Evolutionary conservation across 2,888 invertebrate genomes (phyloP).

Genomic region (Apoda limacodes): DNA sequence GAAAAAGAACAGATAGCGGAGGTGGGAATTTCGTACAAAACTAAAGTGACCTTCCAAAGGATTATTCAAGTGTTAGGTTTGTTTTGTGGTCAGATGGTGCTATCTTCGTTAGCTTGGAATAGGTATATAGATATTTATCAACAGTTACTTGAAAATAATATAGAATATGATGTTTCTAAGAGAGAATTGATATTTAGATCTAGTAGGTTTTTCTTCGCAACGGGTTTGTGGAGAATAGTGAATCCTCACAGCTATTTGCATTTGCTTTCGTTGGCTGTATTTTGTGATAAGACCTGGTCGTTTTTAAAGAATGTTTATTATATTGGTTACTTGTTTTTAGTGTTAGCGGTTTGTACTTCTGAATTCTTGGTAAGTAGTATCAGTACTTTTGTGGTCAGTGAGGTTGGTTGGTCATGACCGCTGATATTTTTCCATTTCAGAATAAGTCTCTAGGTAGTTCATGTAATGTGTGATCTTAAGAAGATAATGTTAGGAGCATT

Average conservation of each 20-base stretch:
- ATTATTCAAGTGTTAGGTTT: conserved; percentile 74
- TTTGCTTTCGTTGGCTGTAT: conserved; percentile 79
- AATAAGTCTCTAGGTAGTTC: no score
- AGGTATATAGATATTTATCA: conserved; percentile 85
- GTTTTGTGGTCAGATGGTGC: conserved; percentile 77
- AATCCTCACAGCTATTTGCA: conserved; percentile 85
- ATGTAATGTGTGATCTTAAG: no score
- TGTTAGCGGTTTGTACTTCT: conserved; percentile 75
- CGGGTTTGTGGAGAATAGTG: conserved; percentile 81
- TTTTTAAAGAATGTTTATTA: conserved; percentile 79
- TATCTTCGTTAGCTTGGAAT: conserved; percentile 87
- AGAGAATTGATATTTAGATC: conserved; percentile 75
- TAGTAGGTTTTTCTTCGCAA: conserved; percentile 78
- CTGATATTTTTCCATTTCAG: no score
- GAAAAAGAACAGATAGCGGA: conserved; percentile 54
- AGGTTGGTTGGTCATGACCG: no score
- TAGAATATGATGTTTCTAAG: conserved; percentile 56
- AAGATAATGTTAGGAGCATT: no score
- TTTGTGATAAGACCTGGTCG: conserved; percentile 85
- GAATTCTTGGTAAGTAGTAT: conserved; percentile 81
- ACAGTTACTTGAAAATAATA: conserved; percentile 76
- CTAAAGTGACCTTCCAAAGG: conserved; percentile 75
- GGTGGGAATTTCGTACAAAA: conserved; percentile 73
- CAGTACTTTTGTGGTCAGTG: no score
- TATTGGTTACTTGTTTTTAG: conserved; percentile 76